phyloP scores from a whole-genome alignment of 2,113 vertebrate species.

The Toxostoma redivivum region DNA sequence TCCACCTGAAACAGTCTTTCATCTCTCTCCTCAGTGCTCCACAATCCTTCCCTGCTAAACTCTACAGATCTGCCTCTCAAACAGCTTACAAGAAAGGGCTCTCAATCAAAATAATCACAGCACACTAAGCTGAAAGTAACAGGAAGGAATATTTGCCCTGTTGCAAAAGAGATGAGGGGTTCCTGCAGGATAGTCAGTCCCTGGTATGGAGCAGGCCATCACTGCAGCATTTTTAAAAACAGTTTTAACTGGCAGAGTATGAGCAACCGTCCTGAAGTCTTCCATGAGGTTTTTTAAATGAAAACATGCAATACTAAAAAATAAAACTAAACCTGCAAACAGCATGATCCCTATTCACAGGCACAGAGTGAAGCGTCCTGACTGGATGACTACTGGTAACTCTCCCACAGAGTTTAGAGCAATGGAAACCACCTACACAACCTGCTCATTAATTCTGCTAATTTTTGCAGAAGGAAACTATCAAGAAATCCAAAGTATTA shows the following conservation, averaged over 20 bases:
- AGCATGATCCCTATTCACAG: neutral
- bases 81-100: neutral
- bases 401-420: neutral
- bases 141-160: neutral
- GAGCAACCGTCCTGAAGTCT: neutral
- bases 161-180: neutral
- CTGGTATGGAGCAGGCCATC: neutral
- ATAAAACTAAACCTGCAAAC: neutral
- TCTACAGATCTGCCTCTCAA: neutral
- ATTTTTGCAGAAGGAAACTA: neutral
- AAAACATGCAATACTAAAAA: neutral
- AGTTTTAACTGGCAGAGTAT: neutral
- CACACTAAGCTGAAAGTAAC: neutral
- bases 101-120: neutral
- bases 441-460: neutral
- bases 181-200: neutral
- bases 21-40: neutral
- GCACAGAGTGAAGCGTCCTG: neutral
- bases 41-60: neutral
- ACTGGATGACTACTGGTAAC: neutral
- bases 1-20: neutral
- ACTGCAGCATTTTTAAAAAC: neutral
- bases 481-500: neutral
- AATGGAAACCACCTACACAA: neutral
- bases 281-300: neutral